Conservation (phyloP, 2,797 vertebrate genomes). For the Spizella passerina region DNA sequence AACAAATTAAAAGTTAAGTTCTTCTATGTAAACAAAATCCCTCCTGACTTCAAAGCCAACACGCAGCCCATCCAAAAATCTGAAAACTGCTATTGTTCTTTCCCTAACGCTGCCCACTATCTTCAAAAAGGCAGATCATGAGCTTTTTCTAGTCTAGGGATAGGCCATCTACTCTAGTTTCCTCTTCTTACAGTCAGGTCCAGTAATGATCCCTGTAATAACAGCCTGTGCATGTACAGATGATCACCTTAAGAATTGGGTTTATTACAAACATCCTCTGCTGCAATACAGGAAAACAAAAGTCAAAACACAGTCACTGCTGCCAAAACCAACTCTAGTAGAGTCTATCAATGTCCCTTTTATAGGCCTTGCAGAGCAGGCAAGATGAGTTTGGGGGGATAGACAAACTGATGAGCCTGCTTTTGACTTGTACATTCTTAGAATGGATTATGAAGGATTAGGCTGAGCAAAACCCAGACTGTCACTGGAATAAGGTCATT, state of each 20-base stretch:
- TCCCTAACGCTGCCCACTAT: not conserved
- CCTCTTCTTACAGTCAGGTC: not conserved
- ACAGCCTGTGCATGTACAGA: not conserved
- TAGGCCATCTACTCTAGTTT: not conserved
- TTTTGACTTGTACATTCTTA: not conserved
- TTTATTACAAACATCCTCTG: not conserved
- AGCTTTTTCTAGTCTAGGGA: not conserved
- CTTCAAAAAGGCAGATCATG: not conserved
- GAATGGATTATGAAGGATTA: not conserved
- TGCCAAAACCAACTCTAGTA: not conserved
- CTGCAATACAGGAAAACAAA: not conserved
- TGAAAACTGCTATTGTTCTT: not conserved
- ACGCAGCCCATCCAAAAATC: not conserved
- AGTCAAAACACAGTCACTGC: not conserved
- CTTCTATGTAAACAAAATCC: not conserved
- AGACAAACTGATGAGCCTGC: not conserved
- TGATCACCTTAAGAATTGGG: not conserved
- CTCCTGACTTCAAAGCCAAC: not conserved
- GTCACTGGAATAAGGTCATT: not conserved
- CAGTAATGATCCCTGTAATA: not conserved
- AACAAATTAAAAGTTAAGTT: not conserved
- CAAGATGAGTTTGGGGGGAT: not conserved
- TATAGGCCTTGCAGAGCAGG: not conserved
- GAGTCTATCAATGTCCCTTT: not conserved
- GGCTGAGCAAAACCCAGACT: not conserved